Conservation (phyloP, 2,888 invertebrate species). For the Tenodera sinensis region DNA sequence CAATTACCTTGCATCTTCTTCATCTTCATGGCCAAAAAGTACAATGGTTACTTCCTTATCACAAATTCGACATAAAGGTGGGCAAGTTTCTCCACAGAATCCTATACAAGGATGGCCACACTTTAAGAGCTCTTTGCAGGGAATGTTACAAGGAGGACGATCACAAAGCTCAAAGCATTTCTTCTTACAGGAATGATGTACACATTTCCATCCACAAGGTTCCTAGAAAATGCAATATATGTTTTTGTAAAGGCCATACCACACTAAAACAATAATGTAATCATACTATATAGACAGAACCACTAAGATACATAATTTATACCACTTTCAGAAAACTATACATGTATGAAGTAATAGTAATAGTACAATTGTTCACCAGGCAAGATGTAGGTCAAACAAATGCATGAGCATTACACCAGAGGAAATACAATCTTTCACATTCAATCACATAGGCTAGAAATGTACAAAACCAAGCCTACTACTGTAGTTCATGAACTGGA, state of each 20-base stretch:
- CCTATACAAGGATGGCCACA: slow-evolving; percentile 65
- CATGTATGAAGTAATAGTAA: too few species aligned
- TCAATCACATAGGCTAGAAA: too few species aligned
- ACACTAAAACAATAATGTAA: too few species aligned
- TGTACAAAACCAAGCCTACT: too few species aligned
- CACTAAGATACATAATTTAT: too few species aligned
- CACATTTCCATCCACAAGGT: slow-evolving; percentile 47
- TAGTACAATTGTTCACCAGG: too few species aligned
- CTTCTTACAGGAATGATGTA: slow-evolving; percentile 50
- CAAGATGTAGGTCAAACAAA: too few species aligned
- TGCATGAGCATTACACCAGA: too few species aligned
- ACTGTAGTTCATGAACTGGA: too few species aligned
- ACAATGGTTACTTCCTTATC: slow-evolving; percentile 44
- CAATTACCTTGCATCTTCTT: slow-evolving; percentile 51
- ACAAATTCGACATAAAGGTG: slow-evolving; percentile 56
- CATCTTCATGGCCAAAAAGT: slow-evolving; percentile 51
- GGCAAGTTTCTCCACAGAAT: slow-evolving; percentile 69
- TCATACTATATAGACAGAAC: too few species aligned
- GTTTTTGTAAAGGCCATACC: not conserved
- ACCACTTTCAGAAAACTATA: too few species aligned
- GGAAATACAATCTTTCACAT: too few species aligned
- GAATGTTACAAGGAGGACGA: slow-evolving; percentile 46
- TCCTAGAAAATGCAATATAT: slow-evolving; percentile 39
- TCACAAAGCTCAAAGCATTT: slow-evolving; percentile 50
- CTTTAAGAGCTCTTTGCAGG: slow-evolving; percentile 42